Base-by-base conservation (phyloP, 2,888 invertebrate species). In the Lasioglossum vierecki region DNA sequence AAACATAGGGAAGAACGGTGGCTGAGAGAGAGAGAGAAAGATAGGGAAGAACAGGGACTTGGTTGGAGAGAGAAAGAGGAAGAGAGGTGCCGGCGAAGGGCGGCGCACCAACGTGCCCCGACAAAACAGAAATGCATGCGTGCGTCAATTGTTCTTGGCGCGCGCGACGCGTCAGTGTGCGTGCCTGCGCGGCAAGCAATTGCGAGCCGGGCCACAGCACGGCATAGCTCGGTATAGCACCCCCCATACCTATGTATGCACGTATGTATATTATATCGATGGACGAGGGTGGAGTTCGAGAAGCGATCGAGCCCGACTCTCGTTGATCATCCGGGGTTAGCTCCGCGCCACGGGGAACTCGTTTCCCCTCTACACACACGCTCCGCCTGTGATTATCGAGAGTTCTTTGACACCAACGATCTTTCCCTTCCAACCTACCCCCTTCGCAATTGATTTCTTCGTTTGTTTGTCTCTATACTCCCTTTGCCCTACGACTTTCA, bases 111-210 rank as follows among this genome's bases (percentile, higher is more conserved):
- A 76, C 83, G 77, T 76, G 87, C 77, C 87, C 86, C 84, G 86
- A 91, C 90, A 89, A 91, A 91, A 91, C 92, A 91, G 90, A 92
- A 93, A 92, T 92, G 91, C 93, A 91, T 92, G 91, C 91, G 89
- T 90, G 90, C 91, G 83, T 90, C 90, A 89, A 93, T 93, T 93
- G 92, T 93, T 93, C 92, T 91, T 88, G 77, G 76, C 57, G 84
- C 71, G 46, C 49, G 44, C 53, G 79, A 26, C 49, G 18, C 26
- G 60, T 15, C 26, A 53, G 66, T 26, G 68, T 60, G 74, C 41
- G 71, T 41, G 79, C 39, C 30, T 26, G 82, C 72, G 66, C 79
- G 46, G 35, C 79, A 57, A 49, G 73, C 70, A 70, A 41, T 41
- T 39, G 70, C 73, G 70, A 30, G 70, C 73, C 60, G 57, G 68